Percentiles rank a stretch among this genome's conserved stretches.
Evolutionary conservation across 2,888 invertebrate species (phyloP).

Genomic region (Tanaodytes sp.): DNA sequence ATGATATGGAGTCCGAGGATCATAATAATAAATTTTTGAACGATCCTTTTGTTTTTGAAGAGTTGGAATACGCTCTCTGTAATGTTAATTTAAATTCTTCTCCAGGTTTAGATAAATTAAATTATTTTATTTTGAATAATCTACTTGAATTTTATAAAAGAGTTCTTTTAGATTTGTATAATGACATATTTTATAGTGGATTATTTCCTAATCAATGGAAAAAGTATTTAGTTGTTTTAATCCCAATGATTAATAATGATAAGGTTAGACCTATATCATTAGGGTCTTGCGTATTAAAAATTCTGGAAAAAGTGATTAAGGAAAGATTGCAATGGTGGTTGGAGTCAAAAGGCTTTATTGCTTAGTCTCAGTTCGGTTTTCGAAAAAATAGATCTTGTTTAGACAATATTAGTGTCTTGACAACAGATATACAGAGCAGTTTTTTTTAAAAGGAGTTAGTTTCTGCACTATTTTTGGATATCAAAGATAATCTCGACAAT

Average conservation of each 20-base stretch:
- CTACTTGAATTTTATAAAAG: slow-evolving; percentile 31
- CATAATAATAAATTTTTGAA: too few relatives aligned
- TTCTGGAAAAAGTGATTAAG: slow-evolving; percentile 33
- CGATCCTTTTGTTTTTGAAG: slow-evolving; percentile 24
- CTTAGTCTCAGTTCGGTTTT: slow-evolving; percentile 37
- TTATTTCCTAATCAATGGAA: slow-evolving; percentile 37
- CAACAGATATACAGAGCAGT: slow-evolving; percentile 10
- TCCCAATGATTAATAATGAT: too few relatives aligned
- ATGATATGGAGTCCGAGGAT: too few relatives aligned
- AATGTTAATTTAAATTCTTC: slow-evolving; percentile 22
- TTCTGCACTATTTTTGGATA: slow-evolving; percentile 22
- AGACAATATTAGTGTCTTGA: too few relatives aligned
- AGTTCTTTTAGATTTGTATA: slow-evolving; percentile 27
- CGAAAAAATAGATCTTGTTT: slow-evolving; percentile 33
- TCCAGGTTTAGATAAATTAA: slow-evolving; percentile 34
- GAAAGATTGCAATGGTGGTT: slow-evolving; percentile 26
- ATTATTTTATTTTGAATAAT: slow-evolving; percentile 11
- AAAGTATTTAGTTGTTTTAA: slow-evolving; percentile 27
- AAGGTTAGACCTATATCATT: slow-evolving; percentile 43
- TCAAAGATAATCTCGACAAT: too few relatives aligned
- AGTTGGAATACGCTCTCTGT: slow-evolving; percentile 11
- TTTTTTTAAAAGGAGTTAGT: slow-evolving; percentile 27
- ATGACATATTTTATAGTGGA: slow-evolving; percentile 16
- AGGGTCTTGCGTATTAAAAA: slow-evolving; percentile 30
- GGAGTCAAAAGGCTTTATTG: slow-evolving; percentile 24